These are phyloP conservation scores for Ceratothoa steindachneri DNA, from an alignment of 2,888 invertebrate species.

Conservation along the genomic window DNA sequence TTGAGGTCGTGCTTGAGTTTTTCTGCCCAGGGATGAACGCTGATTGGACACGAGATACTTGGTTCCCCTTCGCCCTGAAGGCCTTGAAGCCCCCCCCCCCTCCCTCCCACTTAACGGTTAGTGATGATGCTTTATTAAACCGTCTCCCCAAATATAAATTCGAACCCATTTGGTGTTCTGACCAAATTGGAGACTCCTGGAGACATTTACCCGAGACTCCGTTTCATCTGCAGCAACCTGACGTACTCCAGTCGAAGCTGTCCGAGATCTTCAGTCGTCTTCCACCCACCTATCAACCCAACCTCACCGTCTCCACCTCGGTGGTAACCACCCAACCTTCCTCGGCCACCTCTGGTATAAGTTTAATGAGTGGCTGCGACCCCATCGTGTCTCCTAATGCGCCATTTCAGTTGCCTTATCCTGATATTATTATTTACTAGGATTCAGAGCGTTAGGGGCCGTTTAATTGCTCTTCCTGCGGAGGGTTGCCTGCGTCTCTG, in stretches of 20 bases:
- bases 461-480: not conserved
- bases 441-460: not conserved
- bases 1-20: too few relatives aligned
- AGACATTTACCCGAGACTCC: too few relatives aligned
- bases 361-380: conserved; percentile 12
- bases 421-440: conserved; percentile 42
- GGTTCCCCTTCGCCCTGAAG: too few relatives aligned
- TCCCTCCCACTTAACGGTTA: too few relatives aligned
- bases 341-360: not conserved
- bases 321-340: not conserved
- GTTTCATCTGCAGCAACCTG: conserved; percentile 27
- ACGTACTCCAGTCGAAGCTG: conserved; percentile 28
- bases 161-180: too few relatives aligned
- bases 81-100: too few relatives aligned
- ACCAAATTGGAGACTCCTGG: too few relatives aligned
- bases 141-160: too few relatives aligned
- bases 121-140: too few relatives aligned
- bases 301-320: conserved; percentile 13
- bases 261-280: conserved; percentile 31
- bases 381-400: conserved; percentile 16
- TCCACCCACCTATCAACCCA: conserved; percentile 19
- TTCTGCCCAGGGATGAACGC: too few relatives aligned
- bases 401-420: conserved; percentile 35
- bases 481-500: not conserved
- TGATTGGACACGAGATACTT: too few relatives aligned